Conservation (phyloP, 2,113 vertebrate species). For the Catagonus wagneri region DNA sequence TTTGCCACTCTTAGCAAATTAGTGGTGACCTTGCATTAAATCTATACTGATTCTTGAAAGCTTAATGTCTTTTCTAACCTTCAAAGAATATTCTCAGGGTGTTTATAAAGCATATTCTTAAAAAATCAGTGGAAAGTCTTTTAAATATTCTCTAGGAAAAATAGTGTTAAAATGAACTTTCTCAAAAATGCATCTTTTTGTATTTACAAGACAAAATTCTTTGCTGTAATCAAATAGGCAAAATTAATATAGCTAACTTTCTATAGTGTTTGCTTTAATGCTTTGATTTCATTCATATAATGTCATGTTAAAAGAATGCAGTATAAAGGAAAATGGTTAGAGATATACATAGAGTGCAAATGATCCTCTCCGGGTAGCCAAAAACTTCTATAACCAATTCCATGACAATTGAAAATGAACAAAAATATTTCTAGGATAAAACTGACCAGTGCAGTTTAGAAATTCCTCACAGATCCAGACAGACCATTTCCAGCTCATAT, state of each 20-base stretch:
- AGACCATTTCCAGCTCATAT: background rate
- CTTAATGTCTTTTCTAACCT: slow-evolving; percentile 67
- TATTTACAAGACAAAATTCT: slow-evolving; percentile 32
- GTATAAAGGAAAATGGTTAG: background rate
- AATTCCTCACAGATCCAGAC: background rate
- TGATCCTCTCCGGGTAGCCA: background rate
- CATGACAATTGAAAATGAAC: background rate
- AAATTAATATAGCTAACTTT: background rate
- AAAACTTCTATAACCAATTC: background rate
- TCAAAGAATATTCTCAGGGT: slow-evolving; percentile 58
- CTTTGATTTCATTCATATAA: background rate
- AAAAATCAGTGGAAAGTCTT: slow-evolving; percentile 48
- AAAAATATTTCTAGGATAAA: background rate
- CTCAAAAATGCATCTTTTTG: slow-evolving; percentile 31
- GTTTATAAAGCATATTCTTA: slow-evolving; percentile 60
- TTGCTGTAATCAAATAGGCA: background rate
- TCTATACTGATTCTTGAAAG: slow-evolving; percentile 49
- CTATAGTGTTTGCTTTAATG: background rate
- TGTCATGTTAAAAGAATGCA: background rate
- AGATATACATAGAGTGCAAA: background rate
- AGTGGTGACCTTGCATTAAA: slow-evolving; percentile 63
- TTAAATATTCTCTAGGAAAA: slow-evolving; percentile 39
- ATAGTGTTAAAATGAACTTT: slow-evolving; percentile 5
- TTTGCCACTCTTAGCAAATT: slow-evolving; percentile 70
- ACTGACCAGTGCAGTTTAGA: background rate